These are phyloP conservation scores for Raillietiella orientalis DNA, from an alignment of 2,888 invertebrate genomes.

Conservation along the genomic window DNA sequence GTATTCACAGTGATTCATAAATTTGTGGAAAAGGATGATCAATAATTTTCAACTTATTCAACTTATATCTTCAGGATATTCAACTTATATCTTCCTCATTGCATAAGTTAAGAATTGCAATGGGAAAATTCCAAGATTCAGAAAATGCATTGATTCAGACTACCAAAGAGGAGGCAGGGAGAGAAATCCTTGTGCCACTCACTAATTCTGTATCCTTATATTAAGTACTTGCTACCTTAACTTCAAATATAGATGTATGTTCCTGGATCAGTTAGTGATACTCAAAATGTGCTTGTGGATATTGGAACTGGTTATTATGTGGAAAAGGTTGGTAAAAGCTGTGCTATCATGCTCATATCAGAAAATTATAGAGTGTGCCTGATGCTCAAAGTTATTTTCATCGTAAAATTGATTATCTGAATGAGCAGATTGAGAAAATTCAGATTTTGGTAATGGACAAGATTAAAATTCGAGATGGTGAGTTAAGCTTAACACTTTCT, in stretches of 20 bases:
- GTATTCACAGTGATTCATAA: slow-evolving; percentile 5
- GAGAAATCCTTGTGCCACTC: slow-evolving; percentile 62
- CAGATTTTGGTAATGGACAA: slow-evolving; percentile 51
- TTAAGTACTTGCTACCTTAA: slow-evolving; percentile 5
- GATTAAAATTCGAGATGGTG: slow-evolving; percentile 32
- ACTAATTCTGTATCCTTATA: slow-evolving; percentile 37
- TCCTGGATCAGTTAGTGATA: slow-evolving; percentile 51
- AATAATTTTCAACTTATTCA: no score
- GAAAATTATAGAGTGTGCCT: slow-evolving; percentile 28
- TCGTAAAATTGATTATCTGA: slow-evolving; percentile 58
- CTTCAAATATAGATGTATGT: slow-evolving; percentile 46
- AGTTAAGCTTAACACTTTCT: slow-evolving; percentile 5
- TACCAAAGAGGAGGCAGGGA: slow-evolving; percentile 36
- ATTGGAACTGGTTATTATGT: slow-evolving; percentile 91
- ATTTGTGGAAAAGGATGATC: no score
- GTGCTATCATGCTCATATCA: no score
- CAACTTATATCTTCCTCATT: no score
- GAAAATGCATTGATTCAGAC: slow-evolving; percentile 18
- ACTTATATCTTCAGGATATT: no score
- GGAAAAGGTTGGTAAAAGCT: slow-evolving; percentile 31
- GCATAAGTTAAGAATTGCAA: slow-evolving; percentile 11
- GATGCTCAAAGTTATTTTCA: slow-evolving; percentile 73
- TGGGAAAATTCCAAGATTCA: slow-evolving; percentile 13
- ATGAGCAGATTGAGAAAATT: slow-evolving; percentile 79
- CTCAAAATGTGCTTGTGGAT: slow-evolving; percentile 63